phyloP scores from a whole-genome alignment of 2,888 invertebrate species.

The Limnephilus rhombicus region DNA sequence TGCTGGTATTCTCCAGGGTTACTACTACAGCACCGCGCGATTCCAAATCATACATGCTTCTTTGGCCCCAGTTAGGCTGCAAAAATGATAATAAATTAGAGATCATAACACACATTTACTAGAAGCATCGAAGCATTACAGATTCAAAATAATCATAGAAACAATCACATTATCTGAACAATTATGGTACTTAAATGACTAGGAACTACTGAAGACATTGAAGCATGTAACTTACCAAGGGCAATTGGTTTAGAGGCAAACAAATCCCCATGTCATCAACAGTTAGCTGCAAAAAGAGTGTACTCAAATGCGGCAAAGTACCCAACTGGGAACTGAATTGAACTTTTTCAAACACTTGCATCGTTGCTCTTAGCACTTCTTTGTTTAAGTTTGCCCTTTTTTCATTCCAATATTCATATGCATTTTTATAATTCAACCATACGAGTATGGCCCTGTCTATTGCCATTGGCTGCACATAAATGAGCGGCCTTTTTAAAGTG shows the following conservation, averaged over 20 bases:
- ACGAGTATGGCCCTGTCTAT: conserved; percentile 98
- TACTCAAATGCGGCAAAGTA: conserved; percentile 87
- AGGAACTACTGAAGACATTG: neutral
- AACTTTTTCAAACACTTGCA: conserved; percentile 82
- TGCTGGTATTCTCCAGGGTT: conserved; percentile 97
- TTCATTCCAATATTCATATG: conserved; percentile 99
- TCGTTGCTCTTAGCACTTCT: conserved; percentile 88
- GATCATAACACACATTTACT: neutral
- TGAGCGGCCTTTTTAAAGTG: conserved; percentile 93
- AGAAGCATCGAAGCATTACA: neutral
- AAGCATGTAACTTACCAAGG: conserved; percentile 76
- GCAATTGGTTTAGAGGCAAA: conserved; percentile 91
- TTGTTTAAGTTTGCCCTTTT: conserved; percentile 94
- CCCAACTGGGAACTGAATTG: conserved; percentile 87
- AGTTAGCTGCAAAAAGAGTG: conserved; percentile 94
- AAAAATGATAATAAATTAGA: conserved; percentile 4
- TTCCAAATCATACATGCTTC: conserved; percentile 85
- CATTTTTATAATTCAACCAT: conserved; percentile 99
- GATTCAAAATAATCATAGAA: neutral
- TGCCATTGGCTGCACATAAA: conserved; percentile 97
- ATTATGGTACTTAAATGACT: neutral
- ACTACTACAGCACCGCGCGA: conserved; percentile 95
- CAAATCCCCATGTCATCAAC: conserved; percentile 98
- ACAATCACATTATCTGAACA: neutral
- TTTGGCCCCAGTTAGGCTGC: conserved; percentile 80